These are phyloP conservation scores for Marmota monax DNA, from an alignment of 2,113 vertebrate species.

Conservation along the genomic window DNA sequence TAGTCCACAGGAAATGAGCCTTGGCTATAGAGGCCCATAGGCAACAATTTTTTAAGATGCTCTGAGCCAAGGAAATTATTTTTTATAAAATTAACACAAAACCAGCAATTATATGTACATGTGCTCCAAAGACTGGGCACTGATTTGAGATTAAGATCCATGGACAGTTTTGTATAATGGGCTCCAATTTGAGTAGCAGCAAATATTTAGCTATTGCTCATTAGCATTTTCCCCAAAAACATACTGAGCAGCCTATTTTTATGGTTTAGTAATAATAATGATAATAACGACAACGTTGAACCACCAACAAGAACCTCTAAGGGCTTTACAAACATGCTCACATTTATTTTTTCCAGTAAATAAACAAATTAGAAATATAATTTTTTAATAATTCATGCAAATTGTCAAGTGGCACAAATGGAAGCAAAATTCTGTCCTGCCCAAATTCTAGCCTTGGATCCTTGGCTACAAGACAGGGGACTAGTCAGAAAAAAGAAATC, in stretches of 20 bases:
- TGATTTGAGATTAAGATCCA: too few species aligned
- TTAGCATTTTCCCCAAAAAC: too few species aligned
- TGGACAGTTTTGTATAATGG: too few species aligned
- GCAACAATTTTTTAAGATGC: neutral
- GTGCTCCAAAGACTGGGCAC: neutral
- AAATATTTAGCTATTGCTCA: too few species aligned
- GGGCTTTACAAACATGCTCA: neutral
- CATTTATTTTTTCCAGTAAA: neutral
- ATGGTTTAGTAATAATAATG: too few species aligned
- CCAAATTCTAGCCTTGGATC: too few species aligned
- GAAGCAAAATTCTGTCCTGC: too few species aligned
- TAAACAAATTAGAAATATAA: neutral
- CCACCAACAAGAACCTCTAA: neutral
- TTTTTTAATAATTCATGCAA: too few species aligned
- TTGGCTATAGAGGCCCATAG: neutral
- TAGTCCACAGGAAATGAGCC: neutral
- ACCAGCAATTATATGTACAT: neutral
- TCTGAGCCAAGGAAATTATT: neutral
- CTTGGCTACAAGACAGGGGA: too few species aligned
- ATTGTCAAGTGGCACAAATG: too few species aligned
- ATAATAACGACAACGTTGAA: neutral
- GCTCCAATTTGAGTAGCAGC: too few species aligned
- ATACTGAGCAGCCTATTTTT: neutral
- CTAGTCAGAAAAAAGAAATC: too few species aligned
- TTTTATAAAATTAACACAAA: neutral